Base-by-base conservation (phyloP, 2,113 vertebrate species). In the Apteryx mantelli region DNA sequence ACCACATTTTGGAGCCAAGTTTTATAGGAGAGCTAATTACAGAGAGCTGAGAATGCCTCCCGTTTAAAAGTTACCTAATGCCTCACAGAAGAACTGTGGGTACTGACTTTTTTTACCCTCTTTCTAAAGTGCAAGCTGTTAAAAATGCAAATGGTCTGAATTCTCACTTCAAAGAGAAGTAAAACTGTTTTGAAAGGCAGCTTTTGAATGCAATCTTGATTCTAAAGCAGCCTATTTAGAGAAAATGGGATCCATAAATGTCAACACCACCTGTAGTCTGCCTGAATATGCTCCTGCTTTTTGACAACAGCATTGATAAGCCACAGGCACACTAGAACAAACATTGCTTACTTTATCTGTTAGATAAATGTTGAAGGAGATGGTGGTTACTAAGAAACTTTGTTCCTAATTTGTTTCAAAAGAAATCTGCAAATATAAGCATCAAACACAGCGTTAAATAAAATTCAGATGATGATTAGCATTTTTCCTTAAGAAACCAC, bases 191-290 rank as follows among this genome's bases (percentile, higher is more conserved):
- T 97, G 96, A 98, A 98, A 97, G 88, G 96, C 94, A 97, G 82
- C 55, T 82, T 98, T 97, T 95, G 94, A 98, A 97, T 97, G 65
- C 11, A n/a, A 94, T 97, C 96, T 97, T 97, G 83, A 97, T 96
- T 98, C 73, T 95, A 97, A 97, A 94, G 89, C 93, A 97, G 79
- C 77, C 79, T 97, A 97, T 98, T 98, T 98, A 97, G 95, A 98
- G 95, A 95, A 98, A 98, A 97, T 97, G 94, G 91, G 97, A 97
- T 97, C 95, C 94, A 97, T 97, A 98, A 98, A 97, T 95, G 96
- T 97, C 97, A 98, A 86, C 93, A 96, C 89, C 96, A 98, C 95
- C 97, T 97, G 89, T 97, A 97, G 96, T 96, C 89, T 96, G 92
- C 88, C 78, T 96, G 89, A 95, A 91, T 97, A 94, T 71, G 82